Conservation (phyloP, 2,888 invertebrate species). For the Tetramorium bicarinatum region DNA sequence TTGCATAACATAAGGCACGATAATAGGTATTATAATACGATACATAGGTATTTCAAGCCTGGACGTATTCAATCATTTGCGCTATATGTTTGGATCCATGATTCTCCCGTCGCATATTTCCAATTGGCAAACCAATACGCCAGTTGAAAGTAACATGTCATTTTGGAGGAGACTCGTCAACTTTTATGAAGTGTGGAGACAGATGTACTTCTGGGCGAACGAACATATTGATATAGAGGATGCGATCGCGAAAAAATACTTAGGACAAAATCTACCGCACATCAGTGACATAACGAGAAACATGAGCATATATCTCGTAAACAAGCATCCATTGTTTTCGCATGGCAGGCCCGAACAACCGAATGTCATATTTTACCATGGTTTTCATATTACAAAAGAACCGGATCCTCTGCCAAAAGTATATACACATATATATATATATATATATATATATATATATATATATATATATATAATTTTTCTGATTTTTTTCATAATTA, state of each 20-base stretch:
- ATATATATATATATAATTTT: constrained; percentile 1
- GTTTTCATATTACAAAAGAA: constrained; percentile 60
- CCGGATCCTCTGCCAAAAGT: constrained; percentile 56
- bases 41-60: constrained; percentile 46
- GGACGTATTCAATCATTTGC: constrained; percentile 35
- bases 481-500: no score
- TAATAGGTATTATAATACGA: background rate
- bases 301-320: constrained; percentile 67
- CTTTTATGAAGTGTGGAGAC: constrained; percentile 48
- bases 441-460: background rate
- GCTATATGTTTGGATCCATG: constrained; percentile 63
- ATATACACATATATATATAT: background rate
- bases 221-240: constrained; percentile 50
- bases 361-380: constrained; percentile 66
- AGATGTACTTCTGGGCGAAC: constrained; percentile 24
- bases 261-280: constrained; percentile 66
- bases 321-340: constrained; percentile 60
- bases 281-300: constrained; percentile 67
- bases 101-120: constrained; percentile 72
- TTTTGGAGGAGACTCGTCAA: constrained; percentile 71
- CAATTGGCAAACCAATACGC: constrained; percentile 69
- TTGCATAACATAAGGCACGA: background rate
- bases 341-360: constrained; percentile 58
- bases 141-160: constrained; percentile 60
- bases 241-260: constrained; percentile 59